Evolutionary conservation across 1,140 invertebrate genomes (phyloP).

Genomic region (Elysia chlorotica): DNA sequence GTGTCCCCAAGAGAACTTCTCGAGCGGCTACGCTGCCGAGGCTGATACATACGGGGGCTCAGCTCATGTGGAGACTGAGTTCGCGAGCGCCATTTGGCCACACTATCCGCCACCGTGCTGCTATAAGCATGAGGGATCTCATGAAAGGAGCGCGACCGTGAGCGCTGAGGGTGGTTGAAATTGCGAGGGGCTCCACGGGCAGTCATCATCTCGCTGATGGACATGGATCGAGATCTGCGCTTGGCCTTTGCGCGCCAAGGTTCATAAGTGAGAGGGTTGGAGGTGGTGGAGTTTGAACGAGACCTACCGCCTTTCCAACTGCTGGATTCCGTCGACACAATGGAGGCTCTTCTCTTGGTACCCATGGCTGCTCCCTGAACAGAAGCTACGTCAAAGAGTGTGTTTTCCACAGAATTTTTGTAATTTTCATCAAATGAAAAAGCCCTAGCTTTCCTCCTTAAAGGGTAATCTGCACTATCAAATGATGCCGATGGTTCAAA

Average conservation of each 20-base stretch:
- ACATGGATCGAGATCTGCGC: background rate
- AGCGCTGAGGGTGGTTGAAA: background rate
- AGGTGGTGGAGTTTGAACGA: conserved; percentile 8
- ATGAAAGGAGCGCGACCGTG: no score
- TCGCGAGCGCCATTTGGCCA: conserved; percentile 5
- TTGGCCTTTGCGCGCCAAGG: conserved; percentile 22
- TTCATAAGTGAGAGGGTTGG: conserved; percentile 23
- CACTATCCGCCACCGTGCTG: conserved; percentile 16
- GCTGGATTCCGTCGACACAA: no score
- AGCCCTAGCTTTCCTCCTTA: background rate
- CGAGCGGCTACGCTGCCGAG: conserved; percentile 2
- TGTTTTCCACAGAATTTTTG: no score
- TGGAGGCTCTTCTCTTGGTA: no score
- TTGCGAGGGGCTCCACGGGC: background rate
- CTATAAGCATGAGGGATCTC: conserved; percentile 13
- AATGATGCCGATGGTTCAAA: conserved; percentile 3
- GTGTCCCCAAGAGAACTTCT: conserved; percentile 14
- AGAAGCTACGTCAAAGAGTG: no score
- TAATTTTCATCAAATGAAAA: conserved; percentile 12
- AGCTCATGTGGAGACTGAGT: background rate
- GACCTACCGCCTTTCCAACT: no score
- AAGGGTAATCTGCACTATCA: background rate
- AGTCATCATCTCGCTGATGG: conserved; percentile 16
- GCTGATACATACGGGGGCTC: conserved; percentile 19
- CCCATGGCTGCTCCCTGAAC: no score